Percentiles rank a stretch among this genome's conserved stretches.
Conservation (phyloP, 2,888 invertebrate species). For the Epinotia demarniana region DNA sequence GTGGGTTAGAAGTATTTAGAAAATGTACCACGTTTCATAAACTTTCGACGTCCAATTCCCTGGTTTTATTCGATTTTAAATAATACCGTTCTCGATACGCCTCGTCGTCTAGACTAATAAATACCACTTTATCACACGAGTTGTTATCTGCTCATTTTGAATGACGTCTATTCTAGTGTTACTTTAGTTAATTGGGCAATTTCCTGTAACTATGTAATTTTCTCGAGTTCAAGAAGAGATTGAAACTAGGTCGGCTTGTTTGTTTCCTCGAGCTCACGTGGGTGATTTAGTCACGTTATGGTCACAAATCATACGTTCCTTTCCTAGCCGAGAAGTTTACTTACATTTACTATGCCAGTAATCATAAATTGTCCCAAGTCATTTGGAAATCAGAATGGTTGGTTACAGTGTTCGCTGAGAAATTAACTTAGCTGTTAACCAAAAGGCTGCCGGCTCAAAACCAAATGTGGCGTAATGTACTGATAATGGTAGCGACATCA, state of each 20-base stretch:
- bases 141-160: conserved; percentile 8
- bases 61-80: conserved; percentile 7
- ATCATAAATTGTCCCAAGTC: conserved; percentile 7
- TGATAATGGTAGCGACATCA: not conserved
- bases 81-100: not conserved
- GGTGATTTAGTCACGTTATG: conserved; percentile 52
- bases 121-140: conserved; percentile 12
- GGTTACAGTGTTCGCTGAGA: not conserved
- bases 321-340: not conserved
- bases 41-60: not conserved
- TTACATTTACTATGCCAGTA: conserved; percentile 14
- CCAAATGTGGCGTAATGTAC: not conserved
- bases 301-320: conserved; percentile 44
- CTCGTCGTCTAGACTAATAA: conserved; percentile 28
- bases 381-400: not conserved
- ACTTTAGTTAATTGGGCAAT: conserved; percentile 6
- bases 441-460: not conserved
- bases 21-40: conserved; percentile 1
- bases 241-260: conserved; percentile 26
- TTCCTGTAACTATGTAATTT: conserved; percentile 11
- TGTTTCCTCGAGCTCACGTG: conserved; percentile 25
- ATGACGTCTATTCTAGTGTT: conserved; percentile 15
- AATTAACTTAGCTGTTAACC: not conserved
- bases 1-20: conserved; percentile 20
- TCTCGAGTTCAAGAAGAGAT: conserved; percentile 18